Percentiles rank a stretch among this genome's conserved stretches.
phyloP scores from a whole-genome alignment of 2,888 invertebrate genomes.

The Lithophane semibrunnea region DNA sequence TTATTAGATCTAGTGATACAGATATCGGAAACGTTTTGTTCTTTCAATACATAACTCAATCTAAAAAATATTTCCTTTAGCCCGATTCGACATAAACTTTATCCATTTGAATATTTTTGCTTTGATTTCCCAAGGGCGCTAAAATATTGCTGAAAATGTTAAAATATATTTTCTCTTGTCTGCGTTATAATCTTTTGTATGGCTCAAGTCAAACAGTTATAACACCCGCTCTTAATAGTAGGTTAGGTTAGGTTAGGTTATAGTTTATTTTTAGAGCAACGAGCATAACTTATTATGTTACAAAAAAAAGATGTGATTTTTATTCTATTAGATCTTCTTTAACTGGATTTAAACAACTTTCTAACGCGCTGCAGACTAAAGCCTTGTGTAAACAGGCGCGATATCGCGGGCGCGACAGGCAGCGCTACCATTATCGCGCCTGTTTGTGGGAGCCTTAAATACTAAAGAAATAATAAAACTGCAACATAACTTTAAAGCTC shows the following conservation, averaged over 20 bases:
- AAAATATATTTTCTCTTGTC: constrained; percentile 26
- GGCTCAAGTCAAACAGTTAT: not conserved
- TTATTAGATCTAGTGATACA: not conserved
- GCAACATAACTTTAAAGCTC: not conserved
- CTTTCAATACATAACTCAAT: constrained; percentile 19
- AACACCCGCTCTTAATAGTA: not conserved
- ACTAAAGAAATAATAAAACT: not conserved
- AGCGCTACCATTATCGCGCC: too few relatives aligned
- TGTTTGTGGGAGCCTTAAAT: too few relatives aligned
- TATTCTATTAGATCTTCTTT: not conserved
- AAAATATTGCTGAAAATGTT: constrained; percentile 30
- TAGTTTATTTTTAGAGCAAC: not conserved
- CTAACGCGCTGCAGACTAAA: not conserved
- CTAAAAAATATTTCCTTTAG: constrained; percentile 10
- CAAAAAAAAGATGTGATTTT: not conserved
- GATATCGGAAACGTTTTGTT: not conserved
- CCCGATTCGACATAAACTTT: constrained; percentile 26
- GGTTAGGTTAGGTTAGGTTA: not conserved
- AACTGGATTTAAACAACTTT: not conserved
- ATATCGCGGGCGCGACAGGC: too few relatives aligned
- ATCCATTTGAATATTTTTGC: constrained; percentile 40
- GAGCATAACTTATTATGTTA: not conserved
- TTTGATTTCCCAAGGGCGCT: constrained; percentile 56
- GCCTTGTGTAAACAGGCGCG: too few relatives aligned
- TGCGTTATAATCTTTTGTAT: constrained; percentile 20